Evolutionary conservation across 1,140 invertebrate species (phyloP).

Genomic region (Rhopalosiphum maidis): DNA sequence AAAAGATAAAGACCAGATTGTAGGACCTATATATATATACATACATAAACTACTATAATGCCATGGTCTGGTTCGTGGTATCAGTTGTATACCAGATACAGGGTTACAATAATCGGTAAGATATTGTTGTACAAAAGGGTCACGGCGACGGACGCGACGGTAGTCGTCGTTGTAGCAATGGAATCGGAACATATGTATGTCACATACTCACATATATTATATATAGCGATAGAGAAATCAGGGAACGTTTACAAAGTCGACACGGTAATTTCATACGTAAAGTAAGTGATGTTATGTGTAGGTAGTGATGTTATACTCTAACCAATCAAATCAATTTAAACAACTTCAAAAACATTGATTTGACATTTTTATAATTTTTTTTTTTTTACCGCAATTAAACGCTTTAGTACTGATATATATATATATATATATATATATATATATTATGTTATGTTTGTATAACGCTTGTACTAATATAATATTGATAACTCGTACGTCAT

Average conservation of each 20-base stretch:
- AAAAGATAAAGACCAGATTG: constrained; percentile 3
- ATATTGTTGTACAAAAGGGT: not conserved
- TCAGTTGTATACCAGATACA: not conserved
- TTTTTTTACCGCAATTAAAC: not conserved
- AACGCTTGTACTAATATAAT: not conserved
- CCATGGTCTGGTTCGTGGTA: not conserved
- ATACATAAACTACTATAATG: not conserved
- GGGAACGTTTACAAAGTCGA: not conserved
- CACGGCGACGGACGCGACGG: too few species aligned
- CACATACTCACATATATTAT: not conserved
- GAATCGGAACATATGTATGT: not conserved
- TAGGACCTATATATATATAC: not conserved
- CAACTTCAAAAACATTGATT: not conserved
- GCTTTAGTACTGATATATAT: not conserved
- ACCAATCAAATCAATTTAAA: not conserved
- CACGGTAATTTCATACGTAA: not conserved
- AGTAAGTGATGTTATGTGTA: not conserved
- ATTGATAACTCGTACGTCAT: not conserved
- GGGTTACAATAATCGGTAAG: not conserved
- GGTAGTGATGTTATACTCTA: too few species aligned
- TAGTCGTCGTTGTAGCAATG: not conserved
- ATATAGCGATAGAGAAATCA: not conserved
- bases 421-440: not conserved
- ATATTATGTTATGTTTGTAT: not conserved
- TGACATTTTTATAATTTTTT: not conserved